Evolutionary conservation across 2,113 vertebrate genomes (phyloP).

Genomic region (Zeus faber): DNA sequence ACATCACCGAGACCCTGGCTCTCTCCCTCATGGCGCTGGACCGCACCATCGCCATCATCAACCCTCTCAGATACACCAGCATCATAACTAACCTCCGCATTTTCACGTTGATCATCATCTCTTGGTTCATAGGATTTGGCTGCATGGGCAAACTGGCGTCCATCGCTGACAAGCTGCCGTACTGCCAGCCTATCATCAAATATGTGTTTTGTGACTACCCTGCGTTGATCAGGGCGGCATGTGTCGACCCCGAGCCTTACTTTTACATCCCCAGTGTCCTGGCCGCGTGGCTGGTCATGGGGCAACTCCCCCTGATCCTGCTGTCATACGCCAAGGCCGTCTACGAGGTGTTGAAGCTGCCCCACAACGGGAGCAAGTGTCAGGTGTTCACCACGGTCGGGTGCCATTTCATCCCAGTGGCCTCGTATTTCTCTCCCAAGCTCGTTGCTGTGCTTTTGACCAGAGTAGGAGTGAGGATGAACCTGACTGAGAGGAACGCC

Average conservation of each 20-base stretch:
- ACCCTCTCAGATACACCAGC: slow-evolving; percentile 32
- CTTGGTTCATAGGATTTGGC: slow-evolving; percentile 13
- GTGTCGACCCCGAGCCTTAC: slow-evolving; percentile 37
- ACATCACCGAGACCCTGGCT: slow-evolving; percentile 12
- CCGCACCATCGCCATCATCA: slow-evolving; percentile 32
- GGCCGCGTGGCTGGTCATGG: not conserved
- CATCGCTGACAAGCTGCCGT: slow-evolving; percentile 14
- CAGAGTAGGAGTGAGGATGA: slow-evolving; percentile 18
- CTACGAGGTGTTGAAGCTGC: slow-evolving; percentile 27
- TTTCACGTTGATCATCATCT: not conserved
- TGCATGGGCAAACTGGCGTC: not conserved
- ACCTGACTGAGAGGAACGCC: slow-evolving; percentile 22
- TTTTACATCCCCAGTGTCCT: not conserved
- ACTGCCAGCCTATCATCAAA: slow-evolving; percentile 29
- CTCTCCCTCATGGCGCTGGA: slow-evolving; percentile 38
- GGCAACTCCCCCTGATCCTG: slow-evolving; percentile 21
- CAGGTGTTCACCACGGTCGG: slow-evolving; percentile 25
- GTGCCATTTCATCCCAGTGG: slow-evolving; percentile 13
- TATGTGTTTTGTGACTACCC: slow-evolving; percentile 34
- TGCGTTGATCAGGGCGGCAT: slow-evolving; percentile 27
- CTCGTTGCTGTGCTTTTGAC: slow-evolving; percentile 6
- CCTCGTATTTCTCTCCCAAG: slow-evolving; percentile 8
- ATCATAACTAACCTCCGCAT: slow-evolving; percentile 32
- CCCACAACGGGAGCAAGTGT: slow-evolving; percentile 2
- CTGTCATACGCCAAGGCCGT: slow-evolving; percentile 23